Base-by-base conservation (phyloP, 2,113 vertebrate species). In the Lophius piscatorius region DNA sequence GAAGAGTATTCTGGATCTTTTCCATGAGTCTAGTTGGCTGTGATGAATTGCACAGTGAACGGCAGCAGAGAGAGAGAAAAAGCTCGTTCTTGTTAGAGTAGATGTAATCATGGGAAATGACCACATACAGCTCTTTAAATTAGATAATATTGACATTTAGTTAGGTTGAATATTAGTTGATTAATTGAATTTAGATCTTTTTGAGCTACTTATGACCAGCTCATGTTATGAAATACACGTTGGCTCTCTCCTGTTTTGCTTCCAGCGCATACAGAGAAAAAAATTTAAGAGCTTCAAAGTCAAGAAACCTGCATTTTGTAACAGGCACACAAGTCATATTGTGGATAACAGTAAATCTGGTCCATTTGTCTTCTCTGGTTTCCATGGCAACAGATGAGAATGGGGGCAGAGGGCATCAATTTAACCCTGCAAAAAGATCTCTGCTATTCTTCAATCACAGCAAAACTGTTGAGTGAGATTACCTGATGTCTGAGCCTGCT, bases 341-440 rank as follows among this genome's bases (percentile, higher is more conserved):
- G 65, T 57, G 38, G 67, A 51, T 72, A 22, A 56, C 68, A 65
- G 57, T 63, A 36, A 82, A 58, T 2, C 22, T 35, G 42, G 50
- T 47, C 62, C 60, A 52, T 73, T 77, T 78, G 66, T 78, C 76
- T 84, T 76, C 56, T 66, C 69, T 58, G 78, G 78, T 70, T 67
- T 72, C 79, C 79, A 84, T 81, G 77, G 82, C 74, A 84, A 82
- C 82, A 47, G 74, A 74, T 78, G 61, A 73, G 63, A 67, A 68
- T 63, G 34, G 73, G 60, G 63, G 70, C 49, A 39, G 44, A 74
- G 47, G 58, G 51, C 46, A 45, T 63, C 75, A 40, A 57, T 81
- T 74, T 68, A 62, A 76, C 76, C 73, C 74, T 48, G 61, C 64
- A 67, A 73, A 73, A 80, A 76, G n/a, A 79, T 74, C 64, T 61